Conservation (phyloP, 2,113 vertebrate species). For the Xenopus laevis region DNA sequence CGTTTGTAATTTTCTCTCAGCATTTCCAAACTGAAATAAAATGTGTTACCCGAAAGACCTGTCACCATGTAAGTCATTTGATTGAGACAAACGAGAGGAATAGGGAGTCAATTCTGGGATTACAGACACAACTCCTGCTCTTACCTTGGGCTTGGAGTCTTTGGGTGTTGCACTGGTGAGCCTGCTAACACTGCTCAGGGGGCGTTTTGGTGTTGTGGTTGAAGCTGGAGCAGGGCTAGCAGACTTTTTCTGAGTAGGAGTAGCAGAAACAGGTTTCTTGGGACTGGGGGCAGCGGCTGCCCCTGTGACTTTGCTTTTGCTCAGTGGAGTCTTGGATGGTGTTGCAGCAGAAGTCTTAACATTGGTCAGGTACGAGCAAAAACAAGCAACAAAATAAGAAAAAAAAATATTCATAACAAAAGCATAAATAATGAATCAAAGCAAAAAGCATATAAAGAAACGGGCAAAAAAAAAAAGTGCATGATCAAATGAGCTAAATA, state of each 20-base stretch:
- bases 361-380: conserved; percentile 6
- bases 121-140: not conserved
- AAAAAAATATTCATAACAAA: conserved; percentile 44
- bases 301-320: conserved; percentile 66
- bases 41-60: too few relatives aligned
- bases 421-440: conserved; percentile 53
- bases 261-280: conserved; percentile 66
- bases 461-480: conserved; percentile 56
- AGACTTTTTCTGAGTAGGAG: conserved; percentile 74
- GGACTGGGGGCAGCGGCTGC: conserved; percentile 51
- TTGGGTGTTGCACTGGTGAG: conserved; percentile 58
- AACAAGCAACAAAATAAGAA: conserved; percentile 37
- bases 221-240: conserved; percentile 58
- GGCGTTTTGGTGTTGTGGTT: conserved; percentile 63
- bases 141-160: conserved; percentile 65
- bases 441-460: conserved; percentile 54
- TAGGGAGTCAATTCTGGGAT: too few relatives aligned
- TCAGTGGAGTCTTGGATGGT: conserved; percentile 63
- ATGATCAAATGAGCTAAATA: conserved; percentile 15
- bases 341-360: conserved; percentile 66
- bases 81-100: too few relatives aligned
- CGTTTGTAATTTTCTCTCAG: too few relatives aligned
- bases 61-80: too few relatives aligned
- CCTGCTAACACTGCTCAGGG: conserved; percentile 48
- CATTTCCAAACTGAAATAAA: too few relatives aligned